Percentiles rank a stretch among this genome's conserved stretches.
Evolutionary conservation across 2,888 invertebrate genomes (phyloP).

Genomic region (Melanostoma scalare): DNA sequence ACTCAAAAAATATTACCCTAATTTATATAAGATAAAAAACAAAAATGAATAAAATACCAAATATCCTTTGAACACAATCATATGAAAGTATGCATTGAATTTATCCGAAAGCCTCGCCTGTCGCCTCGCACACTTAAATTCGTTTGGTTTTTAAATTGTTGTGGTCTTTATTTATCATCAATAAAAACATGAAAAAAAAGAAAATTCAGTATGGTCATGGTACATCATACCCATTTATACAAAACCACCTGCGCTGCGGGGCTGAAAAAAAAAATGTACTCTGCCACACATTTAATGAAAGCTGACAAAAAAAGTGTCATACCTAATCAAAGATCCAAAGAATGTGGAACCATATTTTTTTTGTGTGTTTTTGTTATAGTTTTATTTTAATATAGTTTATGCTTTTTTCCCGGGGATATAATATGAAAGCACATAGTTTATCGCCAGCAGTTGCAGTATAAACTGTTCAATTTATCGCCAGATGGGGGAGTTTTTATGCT

Average conservation of each 20-base stretch:
- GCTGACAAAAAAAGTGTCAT: slow-evolving; percentile 8
- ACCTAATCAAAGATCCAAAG: slow-evolving; percentile 28
- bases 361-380: neutral
- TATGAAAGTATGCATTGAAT: too few relatives aligned
- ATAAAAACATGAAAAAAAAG: neutral
- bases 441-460: slow-evolving; percentile 43
- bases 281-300: slow-evolving; percentile 15
- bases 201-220: neutral
- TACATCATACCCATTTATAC: slow-evolving; percentile 6
- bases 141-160: too few relatives aligned
- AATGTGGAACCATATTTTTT: neutral
- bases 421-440: slow-evolving; percentile 41
- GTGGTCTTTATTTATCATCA: too few relatives aligned
- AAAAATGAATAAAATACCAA: neutral
- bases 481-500: slow-evolving; percentile 27
- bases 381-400: neutral
- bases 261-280: neutral
- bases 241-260: too few relatives aligned
- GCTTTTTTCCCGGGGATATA: slow-evolving; percentile 7
- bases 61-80: too few relatives aligned
- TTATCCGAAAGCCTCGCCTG: too few relatives aligned
- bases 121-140: too few relatives aligned
- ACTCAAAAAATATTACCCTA: neutral
- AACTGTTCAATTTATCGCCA: slow-evolving; percentile 44
- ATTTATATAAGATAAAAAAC: neutral